A percentile compares a stretch with the other conserved stretches of the same genome.
Evolutionary conservation across 2,797 vertebrate species (phyloP).

Genomic region (Anas bahamensis): DNA sequence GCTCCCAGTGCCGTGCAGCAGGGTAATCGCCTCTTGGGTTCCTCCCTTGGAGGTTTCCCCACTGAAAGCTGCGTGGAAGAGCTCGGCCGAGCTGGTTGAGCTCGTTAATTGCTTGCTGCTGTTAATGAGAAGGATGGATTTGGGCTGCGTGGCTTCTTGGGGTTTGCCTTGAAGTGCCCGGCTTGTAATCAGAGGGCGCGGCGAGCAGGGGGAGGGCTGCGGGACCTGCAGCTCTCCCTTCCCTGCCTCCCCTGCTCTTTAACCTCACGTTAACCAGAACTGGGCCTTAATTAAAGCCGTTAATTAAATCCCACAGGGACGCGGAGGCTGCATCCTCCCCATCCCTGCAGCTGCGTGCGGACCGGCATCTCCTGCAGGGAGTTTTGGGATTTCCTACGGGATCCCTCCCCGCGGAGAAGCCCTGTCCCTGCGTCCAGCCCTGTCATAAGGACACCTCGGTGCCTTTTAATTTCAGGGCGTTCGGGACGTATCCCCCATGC

Average conservation of each 20-base stretch:
- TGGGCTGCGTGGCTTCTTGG: background rate
- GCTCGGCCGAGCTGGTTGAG: background rate
- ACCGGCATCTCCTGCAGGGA: background rate
- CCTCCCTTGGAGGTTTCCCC: background rate
- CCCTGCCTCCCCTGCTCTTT: background rate
- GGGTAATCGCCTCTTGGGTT: background rate
- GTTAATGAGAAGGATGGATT: background rate
- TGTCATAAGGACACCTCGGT: accelerated
- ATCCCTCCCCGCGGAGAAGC: background rate
- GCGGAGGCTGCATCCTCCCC: background rate
- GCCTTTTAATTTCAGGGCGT: background rate
- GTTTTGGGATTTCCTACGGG: background rate
- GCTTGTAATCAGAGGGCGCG: background rate
- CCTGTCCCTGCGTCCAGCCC: background rate
- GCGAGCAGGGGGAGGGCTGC: background rate
- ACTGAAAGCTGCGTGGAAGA: background rate
- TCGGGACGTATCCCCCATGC: background rate
- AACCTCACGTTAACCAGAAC: background rate
- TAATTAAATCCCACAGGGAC: background rate
- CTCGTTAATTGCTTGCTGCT: background rate
- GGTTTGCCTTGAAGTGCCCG: background rate
- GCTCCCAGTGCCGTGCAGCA: background rate
- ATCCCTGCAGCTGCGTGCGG: too few species aligned
- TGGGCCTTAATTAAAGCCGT: too few species aligned
- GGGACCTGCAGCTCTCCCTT: background rate